Evolutionary conservation across 2,888 invertebrate species (phyloP).

Genomic region (Mythimna pallens): DNA sequence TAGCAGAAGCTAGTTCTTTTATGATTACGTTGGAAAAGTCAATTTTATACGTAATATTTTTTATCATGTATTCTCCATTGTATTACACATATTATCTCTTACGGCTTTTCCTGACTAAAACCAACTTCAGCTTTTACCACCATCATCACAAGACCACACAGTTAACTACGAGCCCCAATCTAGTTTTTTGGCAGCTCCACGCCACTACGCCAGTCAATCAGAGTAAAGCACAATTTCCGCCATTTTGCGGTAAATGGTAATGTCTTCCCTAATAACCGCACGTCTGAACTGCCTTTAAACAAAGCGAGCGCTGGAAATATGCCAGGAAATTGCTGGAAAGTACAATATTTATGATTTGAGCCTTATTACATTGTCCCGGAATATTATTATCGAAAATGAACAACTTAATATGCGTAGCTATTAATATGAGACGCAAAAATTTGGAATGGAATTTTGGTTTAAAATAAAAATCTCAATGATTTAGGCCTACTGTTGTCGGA

Average conservation of each 20-base stretch:
- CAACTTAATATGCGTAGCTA: not conserved
- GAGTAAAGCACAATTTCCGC: slow-evolving; percentile 37
- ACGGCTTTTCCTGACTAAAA: not conserved
- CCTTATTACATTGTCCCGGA: slow-evolving; percentile 13
- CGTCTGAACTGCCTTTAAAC: slow-evolving; percentile 25
- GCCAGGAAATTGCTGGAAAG: slow-evolving; percentile 27
- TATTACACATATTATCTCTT: not conserved
- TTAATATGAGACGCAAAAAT: not conserved
- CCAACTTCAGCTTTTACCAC: not conserved
- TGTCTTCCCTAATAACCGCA: slow-evolving; percentile 34
- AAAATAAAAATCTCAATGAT: slow-evolving; percentile 28
- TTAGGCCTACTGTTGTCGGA: not conserved
- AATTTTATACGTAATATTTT: not conserved
- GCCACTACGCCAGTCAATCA: slow-evolving; percentile 23
- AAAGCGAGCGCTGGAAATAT: slow-evolving; percentile 19
- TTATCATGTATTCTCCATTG: not conserved
- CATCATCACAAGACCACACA: not conserved
- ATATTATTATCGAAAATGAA: not conserved
- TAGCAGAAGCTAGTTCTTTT: too few relatives aligned
- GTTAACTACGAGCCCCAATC: not conserved
- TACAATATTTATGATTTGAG: slow-evolving; percentile 21
- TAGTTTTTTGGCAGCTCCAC: slow-evolving; percentile 29
- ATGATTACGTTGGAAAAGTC: not conserved
- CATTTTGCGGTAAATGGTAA: slow-evolving; percentile 47
- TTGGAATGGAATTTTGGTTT: not conserved